These are phyloP conservation scores for Druon quercuslanigerum DNA, from an alignment of 1,140 invertebrate genomes.

Conservation along the genomic window DNA sequence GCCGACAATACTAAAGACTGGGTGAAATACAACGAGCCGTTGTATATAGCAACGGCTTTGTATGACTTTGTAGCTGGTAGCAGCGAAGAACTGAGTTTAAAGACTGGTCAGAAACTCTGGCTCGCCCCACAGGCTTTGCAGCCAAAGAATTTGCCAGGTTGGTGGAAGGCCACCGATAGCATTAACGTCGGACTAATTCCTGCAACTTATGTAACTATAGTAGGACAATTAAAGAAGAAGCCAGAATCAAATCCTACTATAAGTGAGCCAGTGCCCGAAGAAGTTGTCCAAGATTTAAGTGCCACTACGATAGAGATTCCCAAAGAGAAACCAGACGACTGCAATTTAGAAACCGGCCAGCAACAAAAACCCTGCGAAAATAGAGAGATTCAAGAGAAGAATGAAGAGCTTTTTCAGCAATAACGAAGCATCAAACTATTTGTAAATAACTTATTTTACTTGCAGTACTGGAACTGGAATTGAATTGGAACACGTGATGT, in stretches of 20 bases:
- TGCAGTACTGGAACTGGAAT: not conserved
- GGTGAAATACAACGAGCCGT: slow-evolving; percentile 80
- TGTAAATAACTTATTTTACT: slow-evolving; percentile 15
- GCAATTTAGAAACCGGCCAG: not conserved
- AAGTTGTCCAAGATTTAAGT: not conserved
- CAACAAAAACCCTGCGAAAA: not conserved
- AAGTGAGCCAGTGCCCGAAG: not conserved
- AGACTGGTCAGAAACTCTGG: slow-evolving; percentile 84
- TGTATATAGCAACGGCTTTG: slow-evolving; percentile 83
- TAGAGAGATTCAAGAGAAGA: slow-evolving; percentile 12
- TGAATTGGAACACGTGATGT: not conserved
- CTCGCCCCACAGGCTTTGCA: slow-evolving; percentile 91
- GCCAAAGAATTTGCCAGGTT: slow-evolving; percentile 82
- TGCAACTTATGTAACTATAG: slow-evolving; percentile 83
- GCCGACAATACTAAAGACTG: slow-evolving; percentile 66
- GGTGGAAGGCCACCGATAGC: slow-evolving; percentile 85
- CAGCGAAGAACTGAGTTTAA: slow-evolving; percentile 86
- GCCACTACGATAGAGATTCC: not conserved
- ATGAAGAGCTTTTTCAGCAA: slow-evolving; percentile 23
- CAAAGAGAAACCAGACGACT: not conserved
- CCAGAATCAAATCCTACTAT: slow-evolving; percentile 39
- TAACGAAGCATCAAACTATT: not conserved
- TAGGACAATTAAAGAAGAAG: slow-evolving; percentile 66
- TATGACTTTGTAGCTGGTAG: slow-evolving; percentile 86
- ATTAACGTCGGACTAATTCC: slow-evolving; percentile 86